phyloP scores from a whole-genome alignment of 2,113 vertebrate genomes.

The Zootoca vivipara region DNA sequence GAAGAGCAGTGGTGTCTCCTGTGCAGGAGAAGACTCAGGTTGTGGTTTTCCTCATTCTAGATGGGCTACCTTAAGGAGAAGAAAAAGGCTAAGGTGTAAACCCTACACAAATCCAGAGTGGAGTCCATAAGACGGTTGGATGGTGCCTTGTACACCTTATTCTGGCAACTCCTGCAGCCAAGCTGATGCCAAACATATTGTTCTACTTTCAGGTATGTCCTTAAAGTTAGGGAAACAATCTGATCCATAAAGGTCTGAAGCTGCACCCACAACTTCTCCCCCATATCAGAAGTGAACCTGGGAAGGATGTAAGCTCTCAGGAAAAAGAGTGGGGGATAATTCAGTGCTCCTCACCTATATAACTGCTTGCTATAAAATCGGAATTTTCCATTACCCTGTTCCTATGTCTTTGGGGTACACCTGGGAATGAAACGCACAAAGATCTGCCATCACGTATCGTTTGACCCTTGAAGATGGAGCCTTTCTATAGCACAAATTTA shows the following conservation, averaged over 20 bases:
- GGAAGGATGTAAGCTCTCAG: background rate
- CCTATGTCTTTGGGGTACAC: background rate
- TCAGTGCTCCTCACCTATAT: background rate
- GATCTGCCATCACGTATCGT: background rate
- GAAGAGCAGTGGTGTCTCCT: no score
- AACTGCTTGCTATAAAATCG: background rate
- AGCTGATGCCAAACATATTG: background rate
- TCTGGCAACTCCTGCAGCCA: no score
- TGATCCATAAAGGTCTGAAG: background rate
- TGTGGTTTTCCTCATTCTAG: no score
- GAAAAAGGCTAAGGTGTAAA: no score
- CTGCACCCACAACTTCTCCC: background rate
- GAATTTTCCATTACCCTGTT: background rate
- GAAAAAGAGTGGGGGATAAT: background rate
- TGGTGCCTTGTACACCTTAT: no score
- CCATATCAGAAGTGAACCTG: background rate
- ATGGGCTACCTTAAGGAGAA: no score
- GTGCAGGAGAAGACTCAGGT: no score
- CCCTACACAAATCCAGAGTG: no score
- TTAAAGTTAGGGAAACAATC: background rate
- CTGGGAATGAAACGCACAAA: background rate
- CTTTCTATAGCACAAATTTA: slow-evolving; percentile 39
- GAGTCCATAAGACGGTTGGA: no score
- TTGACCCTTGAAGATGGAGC: slow-evolving; percentile 7
- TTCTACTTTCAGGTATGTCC: background rate